A percentile compares a stretch with the other conserved stretches of the same genome.
phyloP scores from a whole-genome alignment of 2,888 invertebrate species.

The Drosophila niveifrons region DNA sequence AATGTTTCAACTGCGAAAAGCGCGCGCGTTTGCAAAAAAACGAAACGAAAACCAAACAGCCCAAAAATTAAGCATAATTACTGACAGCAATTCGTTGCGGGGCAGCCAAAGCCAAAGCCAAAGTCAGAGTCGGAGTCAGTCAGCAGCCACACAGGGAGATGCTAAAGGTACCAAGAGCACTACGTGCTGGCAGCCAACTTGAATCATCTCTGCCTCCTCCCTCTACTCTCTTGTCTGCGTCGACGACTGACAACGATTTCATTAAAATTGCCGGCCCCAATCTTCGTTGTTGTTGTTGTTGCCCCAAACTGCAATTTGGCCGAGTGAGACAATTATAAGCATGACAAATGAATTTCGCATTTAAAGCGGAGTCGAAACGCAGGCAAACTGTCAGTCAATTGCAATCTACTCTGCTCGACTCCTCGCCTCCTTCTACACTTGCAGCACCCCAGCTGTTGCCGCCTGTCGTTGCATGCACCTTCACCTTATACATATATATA shows the following conservation, averaged over 20 bases:
- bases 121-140: too few species aligned
- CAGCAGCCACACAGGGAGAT: slow-evolving; percentile 58
- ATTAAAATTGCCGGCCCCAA: slow-evolving; percentile 77
- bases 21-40: slow-evolving; percentile 36
- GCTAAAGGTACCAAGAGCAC: slow-evolving; percentile 42
- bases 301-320: slow-evolving; percentile 72
- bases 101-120: neutral
- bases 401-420: slow-evolving; percentile 17
- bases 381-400: slow-evolving; percentile 67
- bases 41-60: slow-evolving; percentile 19
- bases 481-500: slow-evolving; percentile 44
- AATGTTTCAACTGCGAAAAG: slow-evolving; percentile 72
- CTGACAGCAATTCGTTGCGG: slow-evolving; percentile 77
- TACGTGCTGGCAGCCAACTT: slow-evolving; percentile 65
- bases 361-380: slow-evolving; percentile 45
- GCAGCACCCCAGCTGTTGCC: slow-evolving; percentile 62
- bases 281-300: slow-evolving; percentile 36
- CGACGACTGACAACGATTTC: slow-evolving; percentile 70
- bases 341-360: slow-evolving; percentile 83
- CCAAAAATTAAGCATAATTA: slow-evolving; percentile 80
- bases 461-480: slow-evolving; percentile 62
- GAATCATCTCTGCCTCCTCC: neutral
- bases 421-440: neutral
- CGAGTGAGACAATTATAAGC: slow-evolving; percentile 82
- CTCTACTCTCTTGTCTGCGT: neutral